Evolutionary conservation across 2,113 vertebrate species (phyloP).

Genomic region (Meriones unguiculatus): DNA sequence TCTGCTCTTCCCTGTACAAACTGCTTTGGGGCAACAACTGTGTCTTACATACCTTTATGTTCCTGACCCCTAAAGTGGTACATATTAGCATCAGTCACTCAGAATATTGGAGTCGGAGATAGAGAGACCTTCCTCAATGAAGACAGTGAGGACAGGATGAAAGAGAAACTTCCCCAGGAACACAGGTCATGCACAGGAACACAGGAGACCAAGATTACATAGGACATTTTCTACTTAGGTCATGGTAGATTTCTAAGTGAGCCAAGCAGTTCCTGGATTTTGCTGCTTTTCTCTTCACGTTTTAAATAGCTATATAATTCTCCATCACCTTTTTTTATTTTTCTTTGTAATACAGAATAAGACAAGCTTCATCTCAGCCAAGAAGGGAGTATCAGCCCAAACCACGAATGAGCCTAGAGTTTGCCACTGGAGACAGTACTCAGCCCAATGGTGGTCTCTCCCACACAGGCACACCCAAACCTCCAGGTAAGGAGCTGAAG

Average conservation of each 20-base stretch:
- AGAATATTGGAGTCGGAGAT: not conserved
- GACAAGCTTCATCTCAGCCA: slow-evolving; percentile 93
- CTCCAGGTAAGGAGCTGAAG: slow-evolving; percentile 89
- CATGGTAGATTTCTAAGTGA: not conserved
- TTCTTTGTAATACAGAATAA: slow-evolving; percentile 90
- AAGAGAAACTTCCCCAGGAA: not conserved
- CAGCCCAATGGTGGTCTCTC: slow-evolving; percentile 96
- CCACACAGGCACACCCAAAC: slow-evolving; percentile 92
- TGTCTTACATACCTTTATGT: not conserved
- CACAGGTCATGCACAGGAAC: no score
- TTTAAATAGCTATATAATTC: not conserved
- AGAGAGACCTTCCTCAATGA: not conserved
- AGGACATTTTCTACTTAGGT: not conserved
- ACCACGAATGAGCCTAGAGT: slow-evolving; percentile 95
- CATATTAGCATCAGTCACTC: not conserved
- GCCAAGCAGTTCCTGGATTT: not conserved
- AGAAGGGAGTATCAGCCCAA: slow-evolving; percentile 95
- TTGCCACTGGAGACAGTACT: slow-evolving; percentile 91
- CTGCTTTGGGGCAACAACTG: not conserved
- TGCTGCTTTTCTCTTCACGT: not conserved
- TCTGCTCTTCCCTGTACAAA: not conserved
- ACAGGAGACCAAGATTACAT: not conserved
- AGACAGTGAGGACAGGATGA: not conserved
- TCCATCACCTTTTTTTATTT: not conserved
- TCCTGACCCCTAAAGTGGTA: not conserved